Evolutionary conservation across 2,888 invertebrate species (phyloP).

Genomic region (Drosophila paranaensis): DNA sequence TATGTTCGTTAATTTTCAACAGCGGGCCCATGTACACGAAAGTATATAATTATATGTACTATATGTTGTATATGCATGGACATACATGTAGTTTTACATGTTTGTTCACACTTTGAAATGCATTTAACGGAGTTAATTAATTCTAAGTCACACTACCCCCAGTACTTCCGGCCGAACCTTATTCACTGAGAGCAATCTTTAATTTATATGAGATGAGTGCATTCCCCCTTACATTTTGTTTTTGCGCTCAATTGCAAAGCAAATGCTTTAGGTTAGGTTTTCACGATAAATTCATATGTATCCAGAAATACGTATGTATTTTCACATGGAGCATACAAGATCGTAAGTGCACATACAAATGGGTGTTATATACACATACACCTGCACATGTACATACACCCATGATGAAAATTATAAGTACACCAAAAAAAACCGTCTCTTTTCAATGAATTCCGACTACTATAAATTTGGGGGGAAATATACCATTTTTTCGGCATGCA

Average conservation of each 20-base stretch:
- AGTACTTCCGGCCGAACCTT: slow-evolving; percentile 58
- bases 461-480: too few species aligned
- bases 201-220: slow-evolving; percentile 34
- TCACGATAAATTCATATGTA: neutral
- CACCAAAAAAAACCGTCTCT: too few species aligned
- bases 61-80: neutral
- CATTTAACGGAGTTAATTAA: slow-evolving; percentile 45
- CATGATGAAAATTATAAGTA: too few species aligned
- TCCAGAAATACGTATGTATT: neutral
- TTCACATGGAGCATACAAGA: too few species aligned
- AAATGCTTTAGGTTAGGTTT: slow-evolving; percentile 41
- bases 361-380: neutral
- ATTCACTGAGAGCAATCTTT: slow-evolving; percentile 37
- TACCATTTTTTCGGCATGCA: too few species aligned
- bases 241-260: slow-evolving; percentile 23
- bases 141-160: slow-evolving; percentile 38
- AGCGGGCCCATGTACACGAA: slow-evolving; percentile 16
- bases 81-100: slow-evolving; percentile 24
- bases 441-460: too few species aligned
- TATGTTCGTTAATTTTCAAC: slow-evolving; percentile 71
- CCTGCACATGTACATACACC: neutral
- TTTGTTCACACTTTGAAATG: slow-evolving; percentile 50
- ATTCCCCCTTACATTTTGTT: slow-evolving; percentile 5
- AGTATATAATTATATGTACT: neutral
- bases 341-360: neutral